Conservation (phyloP, 2,113 vertebrate species). For the Grammomys surdaster region DNA sequence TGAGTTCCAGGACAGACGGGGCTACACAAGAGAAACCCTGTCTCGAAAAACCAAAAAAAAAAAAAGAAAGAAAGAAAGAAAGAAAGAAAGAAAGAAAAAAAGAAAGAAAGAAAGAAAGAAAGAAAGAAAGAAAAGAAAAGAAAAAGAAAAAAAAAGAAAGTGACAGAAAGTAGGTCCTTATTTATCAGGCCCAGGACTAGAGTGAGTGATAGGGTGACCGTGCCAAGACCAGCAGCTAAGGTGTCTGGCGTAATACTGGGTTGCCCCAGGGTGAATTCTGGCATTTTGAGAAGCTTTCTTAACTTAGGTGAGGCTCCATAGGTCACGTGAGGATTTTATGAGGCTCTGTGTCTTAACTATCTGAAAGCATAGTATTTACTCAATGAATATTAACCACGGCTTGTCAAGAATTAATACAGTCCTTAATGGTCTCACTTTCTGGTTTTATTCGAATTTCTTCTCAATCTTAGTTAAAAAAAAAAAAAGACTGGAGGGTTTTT, state of each 20-base stretch:
- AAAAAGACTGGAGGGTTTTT: neutral
- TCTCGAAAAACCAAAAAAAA: too few species aligned
- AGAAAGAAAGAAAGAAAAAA: too few species aligned
- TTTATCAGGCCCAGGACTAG: neutral
- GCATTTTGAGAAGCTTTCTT: neutral
- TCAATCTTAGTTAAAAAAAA: neutral
- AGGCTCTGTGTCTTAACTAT: neutral
- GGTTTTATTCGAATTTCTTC: constrained; percentile 10
- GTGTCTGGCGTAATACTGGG: neutral
- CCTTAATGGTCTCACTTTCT: neutral
- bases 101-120: too few species aligned
- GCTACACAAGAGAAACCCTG: too few species aligned
- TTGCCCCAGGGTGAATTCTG: neutral
- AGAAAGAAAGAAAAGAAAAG: too few species aligned
- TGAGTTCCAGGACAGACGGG: too few species aligned
- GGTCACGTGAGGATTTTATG: neutral
- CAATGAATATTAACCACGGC: neutral
- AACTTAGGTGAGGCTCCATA: neutral
- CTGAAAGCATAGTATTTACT: neutral
- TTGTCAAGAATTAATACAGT: neutral
- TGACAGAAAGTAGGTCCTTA: neutral
- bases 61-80: too few species aligned
- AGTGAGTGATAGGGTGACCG: neutral
- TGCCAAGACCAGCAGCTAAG: neutral
- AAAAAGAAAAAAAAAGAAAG: too few species aligned